A percentile compares a stretch with the other conserved stretches of the same genome.
These are phyloP conservation scores for Sturnira hondurensis DNA, from an alignment of 2,113 vertebrate species.

Conservation along the genomic window DNA sequence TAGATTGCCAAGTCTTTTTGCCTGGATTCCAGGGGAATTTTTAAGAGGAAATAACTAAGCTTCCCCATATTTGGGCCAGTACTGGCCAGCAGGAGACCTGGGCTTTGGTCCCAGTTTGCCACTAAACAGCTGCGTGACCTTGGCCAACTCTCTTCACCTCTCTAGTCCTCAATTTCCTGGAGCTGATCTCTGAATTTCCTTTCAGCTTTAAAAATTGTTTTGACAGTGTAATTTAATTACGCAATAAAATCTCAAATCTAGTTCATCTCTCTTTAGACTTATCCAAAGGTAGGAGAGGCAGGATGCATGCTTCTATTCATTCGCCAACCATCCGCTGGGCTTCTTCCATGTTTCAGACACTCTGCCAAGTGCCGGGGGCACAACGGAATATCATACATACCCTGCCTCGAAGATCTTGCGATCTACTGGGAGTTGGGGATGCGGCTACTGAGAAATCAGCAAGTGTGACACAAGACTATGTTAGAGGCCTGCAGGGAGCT, in stretches of 20 bases:
- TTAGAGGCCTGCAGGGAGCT: neutral
- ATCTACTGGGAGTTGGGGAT: neutral
- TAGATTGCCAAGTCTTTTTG: constrained; percentile 30
- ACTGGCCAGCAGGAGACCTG: constrained; percentile 12
- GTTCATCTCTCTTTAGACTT: constrained; percentile 48
- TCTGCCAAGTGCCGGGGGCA: neutral
- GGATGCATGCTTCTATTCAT: neutral
- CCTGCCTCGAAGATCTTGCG: neutral
- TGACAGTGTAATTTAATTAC: constrained; percentile 70
- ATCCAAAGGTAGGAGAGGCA: constrained; percentile 3
- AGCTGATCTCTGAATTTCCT: constrained; percentile 71
- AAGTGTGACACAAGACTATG: neutral
- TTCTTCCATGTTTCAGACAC: neutral
- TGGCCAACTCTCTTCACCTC: constrained; percentile 55
- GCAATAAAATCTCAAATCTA: constrained; percentile 49
- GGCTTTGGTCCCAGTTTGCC: constrained; percentile 48
- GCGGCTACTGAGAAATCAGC: neutral
- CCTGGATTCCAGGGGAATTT: neutral
- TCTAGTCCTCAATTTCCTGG: constrained; percentile 70
- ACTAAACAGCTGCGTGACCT: constrained; percentile 64
- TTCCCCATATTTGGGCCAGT: constrained; percentile 24
- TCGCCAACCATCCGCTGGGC: neutral
- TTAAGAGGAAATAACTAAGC: neutral
- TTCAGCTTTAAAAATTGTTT: constrained; percentile 67
- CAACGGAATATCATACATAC: neutral